Base-by-base conservation (phyloP, 1,140 invertebrate genomes). In the Diuraphis noxia region DNA sequence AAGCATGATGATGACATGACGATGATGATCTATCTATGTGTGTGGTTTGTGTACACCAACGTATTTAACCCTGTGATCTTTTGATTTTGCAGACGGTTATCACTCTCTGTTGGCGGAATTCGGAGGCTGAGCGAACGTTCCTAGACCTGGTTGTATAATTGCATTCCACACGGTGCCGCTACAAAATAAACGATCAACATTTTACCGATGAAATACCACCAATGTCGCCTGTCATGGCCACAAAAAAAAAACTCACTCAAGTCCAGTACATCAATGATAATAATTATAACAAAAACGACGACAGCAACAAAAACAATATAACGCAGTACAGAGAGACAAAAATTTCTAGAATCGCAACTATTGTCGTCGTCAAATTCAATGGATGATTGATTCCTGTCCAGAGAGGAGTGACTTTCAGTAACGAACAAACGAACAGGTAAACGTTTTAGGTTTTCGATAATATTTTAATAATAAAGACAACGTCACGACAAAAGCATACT, bases 121-220 rank as follows among this genome's bases (percentile, higher is more conserved):
- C n/a, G 56, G 56, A n/a, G 56, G 13, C 56, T 72, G 34, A 72
- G 5, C 56, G 13, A 72, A 72, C 5, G 56, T 13, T 72, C 23
- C n/a, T 2, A 13, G 56, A 17, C 30, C 56, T 72, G 4, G 30
- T 38, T 25, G 30, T 40, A 41, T 91, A 91, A 81, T 91, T 82
- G 43, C 43, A 52, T 91, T 49, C 43, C 25, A 30, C 77, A 25
- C 30, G 43, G 30, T 23, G 43, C 56, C 25, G 23, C 10, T 13
- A 41, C 23, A 40, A 89, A 89, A 79, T 79, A 91, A 91, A 91
- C 36, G 43, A 40, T 90, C 40, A 36, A 36, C n/a, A 36, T 63
- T 56, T 88, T 88, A 13, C 9, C 25, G 38, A n/a, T 3, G 49
- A 30, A 56, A 88, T 88, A n/a, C 21, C 49, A 38, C 40, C 0